These are phyloP conservation scores for Semotilus atromaculatus DNA, from an alignment of 2,797 vertebrate species.

Conservation along the genomic window DNA sequence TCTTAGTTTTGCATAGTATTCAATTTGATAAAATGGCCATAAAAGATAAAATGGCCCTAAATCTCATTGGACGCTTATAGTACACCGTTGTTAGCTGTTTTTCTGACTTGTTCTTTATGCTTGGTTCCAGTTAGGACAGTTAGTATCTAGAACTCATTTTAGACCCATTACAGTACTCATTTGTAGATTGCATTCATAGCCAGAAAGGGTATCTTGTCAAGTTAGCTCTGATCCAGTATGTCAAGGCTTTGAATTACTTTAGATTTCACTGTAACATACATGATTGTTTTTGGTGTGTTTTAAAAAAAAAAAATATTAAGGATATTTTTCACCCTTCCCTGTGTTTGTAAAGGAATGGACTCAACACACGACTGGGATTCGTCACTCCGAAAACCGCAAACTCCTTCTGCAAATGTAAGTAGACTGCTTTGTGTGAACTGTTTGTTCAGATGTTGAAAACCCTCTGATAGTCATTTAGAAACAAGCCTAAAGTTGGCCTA, in stretches of 20 bases:
- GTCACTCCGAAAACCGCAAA: conserved; percentile 77
- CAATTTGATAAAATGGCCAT: neutral
- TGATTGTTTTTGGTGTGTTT: neutral
- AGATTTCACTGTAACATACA: neutral
- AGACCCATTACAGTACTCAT: neutral
- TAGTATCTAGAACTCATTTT: neutral
- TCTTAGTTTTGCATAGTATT: conserved; percentile 21
- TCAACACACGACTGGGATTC: conserved; percentile 75
- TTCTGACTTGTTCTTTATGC: neutral
- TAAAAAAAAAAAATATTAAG: no score
- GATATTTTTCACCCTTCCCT: neutral
- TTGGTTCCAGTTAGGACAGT: neutral
- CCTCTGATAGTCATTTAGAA: neutral
- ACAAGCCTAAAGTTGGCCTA: neutral
- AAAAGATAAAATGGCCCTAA: neutral
- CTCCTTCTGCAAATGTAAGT: conserved; percentile 79
- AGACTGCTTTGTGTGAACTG: neutral
- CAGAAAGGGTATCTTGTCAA: neutral
- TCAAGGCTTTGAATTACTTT: conserved; percentile 3
- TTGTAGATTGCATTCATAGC: neutral
- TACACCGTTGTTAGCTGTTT: neutral
- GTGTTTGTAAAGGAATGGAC: conserved; percentile 77
- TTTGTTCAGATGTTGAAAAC: neutral
- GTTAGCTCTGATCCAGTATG: neutral
- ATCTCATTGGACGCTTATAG: neutral